Percentiles rank a stretch among this genome's conserved stretches.
These are phyloP conservation scores for Cephus rjabovi DNA, from an alignment of 2,888 invertebrate species.

Conservation along the genomic window DNA sequence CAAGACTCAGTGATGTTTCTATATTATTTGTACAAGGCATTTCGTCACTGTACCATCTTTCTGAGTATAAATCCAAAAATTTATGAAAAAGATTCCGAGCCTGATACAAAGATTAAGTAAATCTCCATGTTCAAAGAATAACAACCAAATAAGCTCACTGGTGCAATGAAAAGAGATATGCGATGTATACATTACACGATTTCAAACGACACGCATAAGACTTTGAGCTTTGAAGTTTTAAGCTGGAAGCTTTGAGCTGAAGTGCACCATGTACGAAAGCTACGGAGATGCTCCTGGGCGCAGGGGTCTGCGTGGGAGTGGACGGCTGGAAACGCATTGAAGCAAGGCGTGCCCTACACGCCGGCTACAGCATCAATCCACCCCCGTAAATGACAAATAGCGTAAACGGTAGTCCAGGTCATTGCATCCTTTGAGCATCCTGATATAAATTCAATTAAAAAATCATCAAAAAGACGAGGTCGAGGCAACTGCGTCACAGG, in stretches of 20 bases:
- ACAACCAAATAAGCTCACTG: background rate
- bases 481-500: background rate
- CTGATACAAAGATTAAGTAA: background rate
- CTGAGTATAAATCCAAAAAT: background rate
- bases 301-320: slow-evolving; percentile 58
- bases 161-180: background rate
- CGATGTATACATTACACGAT: background rate
- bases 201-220: slow-evolving; percentile 2
- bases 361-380: slow-evolving; percentile 64
- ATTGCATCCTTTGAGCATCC: background rate
- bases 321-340: slow-evolving; percentile 67
- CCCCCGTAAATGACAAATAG: slow-evolving; percentile 61
- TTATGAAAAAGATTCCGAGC: background rate
- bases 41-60: background rate
- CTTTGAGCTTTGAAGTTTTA: slow-evolving; percentile 19
- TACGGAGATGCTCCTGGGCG: slow-evolving; percentile 13
- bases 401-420: slow-evolving; percentile 46
- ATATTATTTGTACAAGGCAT: background rate
- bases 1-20: background rate
- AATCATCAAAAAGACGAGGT: background rate
- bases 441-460: background rate
- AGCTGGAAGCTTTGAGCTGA: background rate
- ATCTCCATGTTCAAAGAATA: background rate
- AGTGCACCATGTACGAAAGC: slow-evolving; percentile 13
- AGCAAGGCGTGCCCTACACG: slow-evolving; percentile 64